Base-by-base conservation (phyloP, 2,113 vertebrate species). In the Sebastes fasciatus region DNA sequence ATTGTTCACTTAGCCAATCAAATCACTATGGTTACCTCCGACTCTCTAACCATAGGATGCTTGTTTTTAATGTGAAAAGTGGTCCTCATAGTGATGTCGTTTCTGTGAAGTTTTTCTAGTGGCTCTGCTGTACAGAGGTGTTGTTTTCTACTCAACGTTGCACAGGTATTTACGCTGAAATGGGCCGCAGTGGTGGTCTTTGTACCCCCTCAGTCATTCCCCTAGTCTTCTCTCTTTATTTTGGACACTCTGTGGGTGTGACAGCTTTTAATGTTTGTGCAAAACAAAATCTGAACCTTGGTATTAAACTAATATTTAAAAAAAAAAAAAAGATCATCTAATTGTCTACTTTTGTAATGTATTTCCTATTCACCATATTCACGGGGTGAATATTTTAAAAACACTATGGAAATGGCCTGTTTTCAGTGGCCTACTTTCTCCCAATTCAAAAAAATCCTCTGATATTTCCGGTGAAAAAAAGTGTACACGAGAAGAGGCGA, bases 101-200 rank as follows among this genome's bases (percentile, higher is more conserved):
- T 83, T 89, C 61, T 81, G 93, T 95, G 92, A 91, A n/a, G 88
- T 94, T 90, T 54, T 91, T 92, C 76, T 84, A 90, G 91, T 93
- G 91, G 80, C 88, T 88, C 89, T 42, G 79, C 89, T 91, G 86
- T 93, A 92, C 85, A 89, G 79, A 90, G 77, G 73, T 89, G 62
- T 91, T 87, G 85, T 89, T 94, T 92, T 92, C 72, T 90, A 93
- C 90, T 84, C 63, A 64, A 78, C 73, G 21, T 75, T 87, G 81
- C 86, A 91, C 88, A 88, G 87, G 68, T 81, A 76, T 84, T 80
- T 80, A 71, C 4, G 61, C 82, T 63, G 82, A 84, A 62, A 58
- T 9, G 80, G 86, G 67, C 63, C 51, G 55, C 79, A 43, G 74
- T 67, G 68, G 62, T 74, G 67, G 68, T 80, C 68, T 63, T 66